Evolutionary conservation across 64 coral and sea anemone species (phyloP), one percentile per base, ranked within the genome.

Genomic region (Montipora sp.): DNA sequence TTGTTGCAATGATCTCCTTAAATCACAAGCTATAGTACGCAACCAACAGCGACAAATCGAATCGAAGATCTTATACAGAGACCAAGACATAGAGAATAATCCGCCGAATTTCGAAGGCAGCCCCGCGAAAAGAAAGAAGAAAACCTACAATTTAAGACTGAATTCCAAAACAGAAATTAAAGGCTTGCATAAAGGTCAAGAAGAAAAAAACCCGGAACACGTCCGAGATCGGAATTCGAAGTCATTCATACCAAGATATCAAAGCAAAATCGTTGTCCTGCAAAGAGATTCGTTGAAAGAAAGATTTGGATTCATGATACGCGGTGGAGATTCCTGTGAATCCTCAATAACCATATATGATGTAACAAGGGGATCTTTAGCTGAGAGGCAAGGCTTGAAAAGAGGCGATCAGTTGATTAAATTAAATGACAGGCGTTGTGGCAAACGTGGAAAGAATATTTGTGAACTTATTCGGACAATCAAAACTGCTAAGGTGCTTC

Each of bases 221-320:
- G 27, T 50, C 45, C 24, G 45, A 60, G 66, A 8, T 63, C 45
- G 57, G 59, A 77, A 75, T 8, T 51, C 48, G 59, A 77, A 75
- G 16, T 51, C 48, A 19, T 59, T 10, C 43, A 4, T 10, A 19
- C 15, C 14, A 16, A 22, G 3, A 49, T 10, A 81, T 48, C 68
- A 10, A 45, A 18, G 12, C 8, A 87, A 85, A 12, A 61, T 93
- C 16, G 12, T 96, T 18, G 48, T 73, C 3, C 74, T 96, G 3
- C 77, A 90, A 75, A 96, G 94, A n/a, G 27, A 80, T 23, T 96
- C 94, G 2, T 43, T 51, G 44, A 77, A 14, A 59, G 23, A 73
- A 3, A 77, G 78, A 15, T 96, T 96, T 78, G 94, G 94, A 24
- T 96, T 96, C 14, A 89, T 47, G 61, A 59, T 96, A 23, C 83